Base-by-base conservation (phyloP, 30 jellyfish, hydroid and myxozoan genomes). In the Hydractinia echinata region DNA sequence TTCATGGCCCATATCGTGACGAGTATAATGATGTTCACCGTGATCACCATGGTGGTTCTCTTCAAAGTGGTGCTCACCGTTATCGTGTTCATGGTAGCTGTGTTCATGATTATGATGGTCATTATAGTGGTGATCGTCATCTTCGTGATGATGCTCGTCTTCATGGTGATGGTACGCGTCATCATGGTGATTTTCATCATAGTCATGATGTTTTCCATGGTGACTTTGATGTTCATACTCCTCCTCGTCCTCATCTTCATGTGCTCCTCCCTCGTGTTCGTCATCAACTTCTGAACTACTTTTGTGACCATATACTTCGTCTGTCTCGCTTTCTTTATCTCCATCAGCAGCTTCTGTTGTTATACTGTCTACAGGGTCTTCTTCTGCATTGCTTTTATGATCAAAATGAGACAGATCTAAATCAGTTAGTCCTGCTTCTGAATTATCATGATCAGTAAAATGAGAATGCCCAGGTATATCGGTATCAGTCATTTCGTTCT, bases 301-400 rank as follows among this genome's bases (percentile, higher is more conserved):
- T 64, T 64, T 64, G 8, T 64, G 9, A 18, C 85, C 85, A 54
- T 77, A 77, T 4, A 77, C 60, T 77, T 77, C 85, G n/a, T 77
- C 85, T 18, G 85, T 77, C 44, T 77, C 77, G 44, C 85, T 77
- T 7, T 55, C 85, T 55, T 77, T 77, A 30, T 77, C 85, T 9
- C 73, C 85, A 54, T 77, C 85, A 51, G 85, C 85, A 8, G 55
- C 52, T 77, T 77, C 85, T 8, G 85, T 77, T 52, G 85, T 77
- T 51, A 77, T 77, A 14, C 85, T 77, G 44, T 77, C 77, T 44
- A 55, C 60, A 5, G 85, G 85, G 7, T 77, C 85, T 15, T 77
- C 85, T 7, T 64, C 49, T 18, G 61, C 51, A 13, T n/a, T n/a
- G 13, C 68, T 5, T 30, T 54, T 77, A 14, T 77, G 85, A n/a